phyloP scores from a whole-genome alignment of 2,888 invertebrate species.

The Drosophila borborema region DNA sequence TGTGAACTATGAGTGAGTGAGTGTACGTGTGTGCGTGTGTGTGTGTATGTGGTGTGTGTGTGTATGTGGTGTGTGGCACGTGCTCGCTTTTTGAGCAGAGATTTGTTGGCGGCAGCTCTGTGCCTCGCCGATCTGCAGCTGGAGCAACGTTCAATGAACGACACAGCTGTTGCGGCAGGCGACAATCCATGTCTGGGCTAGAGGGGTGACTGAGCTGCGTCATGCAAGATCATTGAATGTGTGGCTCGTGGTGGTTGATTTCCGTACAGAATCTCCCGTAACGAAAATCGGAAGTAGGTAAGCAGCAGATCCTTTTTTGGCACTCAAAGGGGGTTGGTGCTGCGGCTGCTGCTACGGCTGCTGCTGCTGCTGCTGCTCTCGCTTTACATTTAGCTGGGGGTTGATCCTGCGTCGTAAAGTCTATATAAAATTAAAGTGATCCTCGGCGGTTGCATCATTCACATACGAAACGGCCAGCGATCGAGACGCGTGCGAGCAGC shows the following conservation, averaged over 20 bases:
- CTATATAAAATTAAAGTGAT: constrained; percentile 81
- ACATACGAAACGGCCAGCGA: constrained; percentile 74
- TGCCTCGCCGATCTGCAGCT: constrained; percentile 63
- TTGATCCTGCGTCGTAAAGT: constrained; percentile 60
- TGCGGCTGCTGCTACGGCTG: constrained; percentile 38
- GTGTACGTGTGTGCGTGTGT: constrained; percentile 42
- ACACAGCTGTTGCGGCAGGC: constrained; percentile 70
- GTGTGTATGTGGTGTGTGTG: constrained; percentile 41
- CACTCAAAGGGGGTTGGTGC: constrained; percentile 70
- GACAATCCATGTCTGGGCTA: constrained; percentile 37
- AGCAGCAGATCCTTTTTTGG: constrained; percentile 48
- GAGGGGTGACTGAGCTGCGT: constrained; percentile 18
- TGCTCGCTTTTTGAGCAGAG: constrained; percentile 74
- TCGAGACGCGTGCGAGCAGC: constrained; percentile 55
- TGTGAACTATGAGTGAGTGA: constrained; percentile 15
- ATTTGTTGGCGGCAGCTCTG: constrained; percentile 65
- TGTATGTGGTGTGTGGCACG: constrained; percentile 69
- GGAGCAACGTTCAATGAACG: constrained; percentile 69
- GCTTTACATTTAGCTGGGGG: constrained; percentile 40
- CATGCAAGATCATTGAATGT: constrained; percentile 52
- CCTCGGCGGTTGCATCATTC: constrained; percentile 83
- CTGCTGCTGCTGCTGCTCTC: constrained; percentile 17
- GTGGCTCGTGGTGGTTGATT: constrained; percentile 76
- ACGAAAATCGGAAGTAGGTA: constrained; percentile 77
- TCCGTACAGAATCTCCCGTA: constrained; percentile 58